Percentiles rank a stretch among this genome's conserved stretches.
Evolutionary conservation across 1,140 invertebrate species (phyloP).

Genomic region (Diorhabda elongata): DNA sequence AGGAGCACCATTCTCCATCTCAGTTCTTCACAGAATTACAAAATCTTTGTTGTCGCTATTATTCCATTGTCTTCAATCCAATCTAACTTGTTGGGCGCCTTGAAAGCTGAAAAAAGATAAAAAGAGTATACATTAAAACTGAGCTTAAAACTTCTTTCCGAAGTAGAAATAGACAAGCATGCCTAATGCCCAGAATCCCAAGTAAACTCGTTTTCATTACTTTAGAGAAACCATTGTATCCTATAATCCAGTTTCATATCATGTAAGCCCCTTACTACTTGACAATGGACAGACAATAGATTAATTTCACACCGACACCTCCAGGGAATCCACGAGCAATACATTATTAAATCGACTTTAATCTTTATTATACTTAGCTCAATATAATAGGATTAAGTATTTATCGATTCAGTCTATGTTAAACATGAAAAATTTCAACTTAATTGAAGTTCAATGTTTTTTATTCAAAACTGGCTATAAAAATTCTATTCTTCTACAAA

Average conservation of each 20-base stretch:
- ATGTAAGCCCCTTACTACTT: not conserved
- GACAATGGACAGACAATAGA: not conserved
- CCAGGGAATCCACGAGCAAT: not conserved
- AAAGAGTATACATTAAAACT: not conserved
- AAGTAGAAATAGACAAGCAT: not conserved
- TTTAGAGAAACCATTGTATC: conserved; percentile 1
- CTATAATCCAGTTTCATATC: not conserved
- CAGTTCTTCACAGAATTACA: too few relatives aligned
- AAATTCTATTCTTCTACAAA: too few relatives aligned
- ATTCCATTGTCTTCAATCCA: not conserved
- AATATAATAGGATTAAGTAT: not conserved
- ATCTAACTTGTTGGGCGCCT: not conserved
- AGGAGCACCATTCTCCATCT: too few relatives aligned
- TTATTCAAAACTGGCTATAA: too few relatives aligned
- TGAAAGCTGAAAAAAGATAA: not conserved
- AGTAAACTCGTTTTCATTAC: not conserved
- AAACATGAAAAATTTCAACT: too few relatives aligned
- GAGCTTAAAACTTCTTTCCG: conserved; percentile 2
- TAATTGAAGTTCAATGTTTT: too few relatives aligned
- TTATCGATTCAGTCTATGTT: not conserved
- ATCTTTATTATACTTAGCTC: not conserved
- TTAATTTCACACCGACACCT: not conserved
- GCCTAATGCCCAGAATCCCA: not conserved
- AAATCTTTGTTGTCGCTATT: not conserved
- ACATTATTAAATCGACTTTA: not conserved